phyloP scores from a whole-genome alignment of 2,888 invertebrate genomes.

The Ceriagrion tenellum region DNA sequence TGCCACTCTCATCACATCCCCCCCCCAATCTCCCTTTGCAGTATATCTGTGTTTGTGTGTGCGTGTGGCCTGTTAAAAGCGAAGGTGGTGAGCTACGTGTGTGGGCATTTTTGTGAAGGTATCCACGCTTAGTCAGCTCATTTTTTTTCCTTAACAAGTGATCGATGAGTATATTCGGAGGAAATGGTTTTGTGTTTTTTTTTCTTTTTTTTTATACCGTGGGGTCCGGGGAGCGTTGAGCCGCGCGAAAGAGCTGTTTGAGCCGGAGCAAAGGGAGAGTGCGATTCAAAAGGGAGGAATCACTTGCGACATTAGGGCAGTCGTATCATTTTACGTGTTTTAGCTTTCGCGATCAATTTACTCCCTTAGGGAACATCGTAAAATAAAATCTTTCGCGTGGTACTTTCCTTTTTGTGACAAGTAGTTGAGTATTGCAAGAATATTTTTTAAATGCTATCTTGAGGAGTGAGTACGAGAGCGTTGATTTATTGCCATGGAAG shows the following conservation, averaged over 20 bases:
- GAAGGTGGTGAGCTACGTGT: slow-evolving; percentile 51
- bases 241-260: slow-evolving; percentile 29
- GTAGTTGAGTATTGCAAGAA: neutral
- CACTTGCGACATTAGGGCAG: neutral
- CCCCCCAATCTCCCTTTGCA: neutral
- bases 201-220: neutral
- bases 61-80: slow-evolving; percentile 59
- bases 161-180: slow-evolving; percentile 41
- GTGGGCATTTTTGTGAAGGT: slow-evolving; percentile 58
- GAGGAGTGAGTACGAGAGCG: neutral
- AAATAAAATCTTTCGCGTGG: neutral
- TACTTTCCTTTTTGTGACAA: neutral
- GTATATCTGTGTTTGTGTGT: neutral
- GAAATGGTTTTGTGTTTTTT: slow-evolving; percentile 6
- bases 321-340: neutral
- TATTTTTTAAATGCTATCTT: neutral
- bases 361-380: neutral
- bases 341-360: neutral
- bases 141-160: slow-evolving; percentile 24
- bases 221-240: neutral
- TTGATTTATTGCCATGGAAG: neutral
- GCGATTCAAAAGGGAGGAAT: neutral
- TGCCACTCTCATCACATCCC: neutral
- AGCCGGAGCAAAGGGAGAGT: neutral
- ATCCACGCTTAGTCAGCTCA: slow-evolving; percentile 55